Conservation (phyloP, 2,797 vertebrate genomes). For the Chelonia mydas region DNA sequence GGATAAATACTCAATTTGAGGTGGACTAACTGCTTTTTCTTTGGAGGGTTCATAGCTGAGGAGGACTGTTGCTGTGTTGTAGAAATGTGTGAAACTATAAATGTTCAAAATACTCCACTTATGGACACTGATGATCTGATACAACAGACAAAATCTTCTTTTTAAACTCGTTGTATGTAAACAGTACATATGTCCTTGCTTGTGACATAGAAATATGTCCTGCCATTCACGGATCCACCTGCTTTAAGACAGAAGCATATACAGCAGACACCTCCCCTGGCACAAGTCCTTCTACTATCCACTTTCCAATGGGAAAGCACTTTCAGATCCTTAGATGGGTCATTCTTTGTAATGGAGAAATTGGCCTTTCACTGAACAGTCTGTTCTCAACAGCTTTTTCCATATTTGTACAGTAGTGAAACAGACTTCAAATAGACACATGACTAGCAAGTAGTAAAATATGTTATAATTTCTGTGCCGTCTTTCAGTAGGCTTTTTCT, state of each 20-base stretch:
- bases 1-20: constrained; percentile 29
- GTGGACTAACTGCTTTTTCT: neutral
- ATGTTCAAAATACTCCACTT: neutral
- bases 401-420: neutral
- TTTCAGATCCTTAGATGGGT: neutral
- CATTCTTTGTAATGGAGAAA: neutral
- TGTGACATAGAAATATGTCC: neutral
- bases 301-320: no score
- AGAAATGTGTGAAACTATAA: constrained; percentile 3
- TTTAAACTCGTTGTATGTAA: neutral
- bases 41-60: constrained; percentile 31
- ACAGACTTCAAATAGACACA: accelerated
- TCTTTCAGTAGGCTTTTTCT: neutral
- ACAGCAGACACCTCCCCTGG: neutral
- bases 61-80: neutral
- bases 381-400: neutral
- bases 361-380: neutral
- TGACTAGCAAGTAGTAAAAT: neutral
- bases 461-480: neutral
- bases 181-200: neutral
- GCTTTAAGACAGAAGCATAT: neutral
- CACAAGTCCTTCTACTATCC: neutral
- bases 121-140: constrained; percentile 4
- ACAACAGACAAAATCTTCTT: neutral
- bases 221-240: neutral